These are phyloP conservation scores for Ochlodes sylvanus DNA, from an alignment of 2,888 invertebrate genomes.

Conservation along the genomic window DNA sequence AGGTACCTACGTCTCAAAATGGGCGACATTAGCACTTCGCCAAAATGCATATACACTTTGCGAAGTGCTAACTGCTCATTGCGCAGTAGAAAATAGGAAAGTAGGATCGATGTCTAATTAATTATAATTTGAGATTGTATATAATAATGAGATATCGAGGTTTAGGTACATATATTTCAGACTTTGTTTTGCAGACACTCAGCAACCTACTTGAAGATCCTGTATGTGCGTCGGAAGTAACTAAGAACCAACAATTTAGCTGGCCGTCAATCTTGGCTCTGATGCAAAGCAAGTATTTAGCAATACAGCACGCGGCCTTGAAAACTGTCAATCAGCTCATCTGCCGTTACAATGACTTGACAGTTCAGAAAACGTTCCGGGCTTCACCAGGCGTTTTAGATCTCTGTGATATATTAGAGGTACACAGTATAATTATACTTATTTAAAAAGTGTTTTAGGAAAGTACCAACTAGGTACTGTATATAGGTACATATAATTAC, in stretches of 20 bases:
- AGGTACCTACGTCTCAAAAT: background rate
- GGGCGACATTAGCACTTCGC: too few relatives aligned
- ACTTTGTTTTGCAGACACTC: conserved; percentile 58
- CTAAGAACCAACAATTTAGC: conserved; percentile 77
- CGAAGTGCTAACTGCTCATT: too few relatives aligned
- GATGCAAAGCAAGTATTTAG: conserved; percentile 77
- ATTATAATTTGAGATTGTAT: too few relatives aligned
- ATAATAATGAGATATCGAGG: too few relatives aligned
- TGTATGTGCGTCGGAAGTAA: conserved; percentile 72
- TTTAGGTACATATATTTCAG: background rate
- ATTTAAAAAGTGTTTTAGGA: too few relatives aligned
- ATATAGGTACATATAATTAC: too few relatives aligned
- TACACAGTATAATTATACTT: too few relatives aligned
- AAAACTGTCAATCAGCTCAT: conserved; percentile 76
- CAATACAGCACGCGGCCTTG: conserved; percentile 79
- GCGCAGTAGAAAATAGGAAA: too few relatives aligned
- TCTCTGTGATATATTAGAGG: conserved; percentile 81
- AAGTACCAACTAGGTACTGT: too few relatives aligned
- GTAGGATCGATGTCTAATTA: too few relatives aligned
- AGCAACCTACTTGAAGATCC: conserved; percentile 82
- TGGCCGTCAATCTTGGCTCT: conserved; percentile 76
- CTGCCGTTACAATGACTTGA: conserved; percentile 73
- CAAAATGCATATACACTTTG: too few relatives aligned
- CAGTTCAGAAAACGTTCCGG: conserved; percentile 78
- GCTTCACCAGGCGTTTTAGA: conserved; percentile 77